Evolutionary conservation across 2,888 invertebrate genomes (phyloP), one percentile per base, ranked within the genome.

Genomic region (Cryptus viduatorius): DNA sequence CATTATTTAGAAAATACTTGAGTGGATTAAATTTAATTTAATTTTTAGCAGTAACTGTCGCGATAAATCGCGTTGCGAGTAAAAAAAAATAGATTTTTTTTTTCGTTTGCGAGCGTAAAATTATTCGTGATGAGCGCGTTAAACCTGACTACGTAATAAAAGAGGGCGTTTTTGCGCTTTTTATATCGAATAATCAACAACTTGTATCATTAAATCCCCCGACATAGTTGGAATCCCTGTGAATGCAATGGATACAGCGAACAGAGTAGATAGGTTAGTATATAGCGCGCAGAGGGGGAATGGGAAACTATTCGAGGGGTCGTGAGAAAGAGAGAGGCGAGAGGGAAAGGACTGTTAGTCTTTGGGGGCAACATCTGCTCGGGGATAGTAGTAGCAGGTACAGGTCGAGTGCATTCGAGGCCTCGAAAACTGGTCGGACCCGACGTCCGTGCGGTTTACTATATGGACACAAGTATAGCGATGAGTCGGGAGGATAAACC

Each of bases 351-450:
- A 79, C 72, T 56, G 44, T 56, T 59, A 56, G 56, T 31, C 42
- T 73, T 82, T 29, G 53, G 68, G 81, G 82, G 37, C 59, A 82
- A 82, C 82, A 82, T 82, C 82, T 82, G 82, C 78, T 48, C 24
- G 12, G 56, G 56, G 24, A 19, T 56, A 48, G 29, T 31, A 53
- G 42, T 77, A 78, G 82, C 77, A 82, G 82, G 82, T 82, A 82
- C 67, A 78, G 72, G 72, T 78, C 59, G 82, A 77, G 56, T 24
- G 56, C 24, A 56, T 24, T 37, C 12, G 24, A 56, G 24, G 56
- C 56, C 56, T 56, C 56, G 56, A 19, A 56, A 56, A 67, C 72
- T 67, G 59, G 61, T 81, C 56, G 56, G 3, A 24, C 56, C 19
- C 24, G 10, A 19, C 1, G 56, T 24, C 56, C 56, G 56, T 56